Percentiles rank a stretch among this genome's conserved stretches.
Evolutionary conservation across 2,113 vertebrate genomes (phyloP).

Genomic region (Strix uralensis): DNA sequence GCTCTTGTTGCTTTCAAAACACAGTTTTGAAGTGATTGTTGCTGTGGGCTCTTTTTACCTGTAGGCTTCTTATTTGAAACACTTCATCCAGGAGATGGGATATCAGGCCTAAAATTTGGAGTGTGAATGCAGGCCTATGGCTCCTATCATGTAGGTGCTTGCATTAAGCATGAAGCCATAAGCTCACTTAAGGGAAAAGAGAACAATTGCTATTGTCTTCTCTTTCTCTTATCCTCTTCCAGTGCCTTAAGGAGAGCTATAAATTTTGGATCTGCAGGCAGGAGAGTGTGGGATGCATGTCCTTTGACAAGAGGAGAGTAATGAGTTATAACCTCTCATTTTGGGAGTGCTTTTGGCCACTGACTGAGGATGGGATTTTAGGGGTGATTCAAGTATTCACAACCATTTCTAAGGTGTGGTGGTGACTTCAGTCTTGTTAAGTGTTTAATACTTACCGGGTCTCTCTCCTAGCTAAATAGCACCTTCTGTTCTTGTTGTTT

Average conservation of each 20-base stretch:
- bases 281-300: fast-evolving
- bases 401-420: fast-evolving
- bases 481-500: background rate
- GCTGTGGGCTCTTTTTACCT: background rate
- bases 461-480: background rate
- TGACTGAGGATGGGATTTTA: background rate
- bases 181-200: background rate
- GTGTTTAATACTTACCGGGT: background rate
- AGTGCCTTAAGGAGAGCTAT: background rate
- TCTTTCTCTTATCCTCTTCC: background rate
- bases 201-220: fast-evolving
- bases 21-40: background rate
- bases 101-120: background rate
- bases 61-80: background rate
- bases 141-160: background rate
- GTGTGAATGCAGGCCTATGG: background rate
- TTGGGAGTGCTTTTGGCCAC: background rate
- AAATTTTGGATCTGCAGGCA: background rate
- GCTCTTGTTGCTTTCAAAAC: background rate
- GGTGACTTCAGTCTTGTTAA: background rate
- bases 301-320: background rate
- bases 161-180: fast-evolving
- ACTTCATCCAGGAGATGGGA: background rate
- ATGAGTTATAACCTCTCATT: background rate
- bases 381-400: background rate